Conservation (phyloP, 2,888 invertebrate genomes). For the Taenaris catops region DNA sequence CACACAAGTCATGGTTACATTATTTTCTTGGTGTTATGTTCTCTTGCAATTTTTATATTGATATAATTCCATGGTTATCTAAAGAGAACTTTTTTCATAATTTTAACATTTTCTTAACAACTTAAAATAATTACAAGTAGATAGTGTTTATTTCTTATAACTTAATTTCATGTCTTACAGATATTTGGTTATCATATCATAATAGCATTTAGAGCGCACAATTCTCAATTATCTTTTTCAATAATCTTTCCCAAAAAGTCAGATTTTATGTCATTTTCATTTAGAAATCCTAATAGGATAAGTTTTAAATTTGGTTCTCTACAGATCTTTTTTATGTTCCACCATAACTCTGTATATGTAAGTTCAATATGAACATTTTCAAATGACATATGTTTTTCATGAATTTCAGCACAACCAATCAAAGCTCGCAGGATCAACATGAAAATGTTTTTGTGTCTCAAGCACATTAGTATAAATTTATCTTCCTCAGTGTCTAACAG, state of each 20-base stretch:
- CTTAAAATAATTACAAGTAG: too few relatives aligned
- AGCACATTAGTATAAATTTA: slow-evolving; percentile 45
- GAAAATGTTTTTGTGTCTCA: slow-evolving; percentile 45
- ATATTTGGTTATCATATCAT: too few relatives aligned
- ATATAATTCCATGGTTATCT: not conserved
- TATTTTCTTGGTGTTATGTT: too few relatives aligned
- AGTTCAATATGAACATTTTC: slow-evolving; percentile 70
- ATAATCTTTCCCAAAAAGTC: slow-evolving; percentile 53
- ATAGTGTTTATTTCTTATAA: too few relatives aligned
- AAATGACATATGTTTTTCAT: slow-evolving; percentile 50
- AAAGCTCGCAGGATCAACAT: slow-evolving; percentile 49
- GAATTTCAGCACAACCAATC: slow-evolving; percentile 53
- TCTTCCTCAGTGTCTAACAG: slow-evolving; percentile 43
- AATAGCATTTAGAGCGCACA: too few relatives aligned
- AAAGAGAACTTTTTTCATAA: too few relatives aligned
- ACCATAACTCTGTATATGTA: slow-evolving; percentile 66
- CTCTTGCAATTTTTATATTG: not conserved
- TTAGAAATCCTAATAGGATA: slow-evolving; percentile 59
- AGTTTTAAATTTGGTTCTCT: slow-evolving; percentile 49
- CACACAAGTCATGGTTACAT: too few relatives aligned
- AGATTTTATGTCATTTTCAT: slow-evolving; percentile 52
- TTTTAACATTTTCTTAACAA: too few relatives aligned
- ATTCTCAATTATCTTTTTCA: too few relatives aligned
- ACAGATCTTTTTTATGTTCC: slow-evolving; percentile 57
- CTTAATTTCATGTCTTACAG: too few relatives aligned